phyloP scores from a whole-genome alignment of 2,113 vertebrate genomes.

The Phrynosoma blainvillii region DNA sequence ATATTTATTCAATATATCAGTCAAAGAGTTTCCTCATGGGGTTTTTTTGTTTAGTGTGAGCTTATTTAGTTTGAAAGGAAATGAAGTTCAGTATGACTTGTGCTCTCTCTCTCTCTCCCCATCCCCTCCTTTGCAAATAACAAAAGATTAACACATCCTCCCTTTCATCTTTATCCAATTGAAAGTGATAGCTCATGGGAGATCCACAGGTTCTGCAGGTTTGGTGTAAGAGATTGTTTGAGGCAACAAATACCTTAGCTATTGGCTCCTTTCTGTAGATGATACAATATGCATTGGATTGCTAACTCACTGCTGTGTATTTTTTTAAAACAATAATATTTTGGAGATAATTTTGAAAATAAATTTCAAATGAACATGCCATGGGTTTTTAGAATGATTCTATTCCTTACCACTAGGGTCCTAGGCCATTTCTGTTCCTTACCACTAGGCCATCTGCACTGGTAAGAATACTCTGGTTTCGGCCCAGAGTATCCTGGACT shows the following conservation, averaged over 20 bases:
- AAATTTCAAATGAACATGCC: no score
- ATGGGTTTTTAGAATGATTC: no score
- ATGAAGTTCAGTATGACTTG: neutral
- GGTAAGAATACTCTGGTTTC: no score
- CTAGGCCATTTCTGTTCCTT: no score
- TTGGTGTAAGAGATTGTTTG: conserved; percentile 2
- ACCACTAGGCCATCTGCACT: no score
- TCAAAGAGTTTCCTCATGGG: conserved; percentile 37
- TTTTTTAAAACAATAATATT: no score
- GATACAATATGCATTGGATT: neutral
- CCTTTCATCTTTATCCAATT: neutral
- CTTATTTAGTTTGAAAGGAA: conserved; percentile 35
- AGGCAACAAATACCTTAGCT: neutral
- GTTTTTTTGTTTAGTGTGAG: conserved; percentile 21
- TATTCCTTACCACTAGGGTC: no score
- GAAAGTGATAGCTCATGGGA: conserved; percentile 4
- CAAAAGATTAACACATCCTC: neutral
- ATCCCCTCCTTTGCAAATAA: neutral
- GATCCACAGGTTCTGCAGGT: neutral
- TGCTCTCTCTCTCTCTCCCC: neutral
- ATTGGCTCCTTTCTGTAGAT: neutral
- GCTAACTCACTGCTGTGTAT: neutral
- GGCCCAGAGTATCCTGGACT: no score
- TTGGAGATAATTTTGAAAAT: no score
- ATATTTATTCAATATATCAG: conserved; percentile 54